Evolutionary conservation across 2,797 vertebrate species (phyloP), one percentile per base, ranked within the genome.

Genomic region (Spinibarbus caldwelli): DNA sequence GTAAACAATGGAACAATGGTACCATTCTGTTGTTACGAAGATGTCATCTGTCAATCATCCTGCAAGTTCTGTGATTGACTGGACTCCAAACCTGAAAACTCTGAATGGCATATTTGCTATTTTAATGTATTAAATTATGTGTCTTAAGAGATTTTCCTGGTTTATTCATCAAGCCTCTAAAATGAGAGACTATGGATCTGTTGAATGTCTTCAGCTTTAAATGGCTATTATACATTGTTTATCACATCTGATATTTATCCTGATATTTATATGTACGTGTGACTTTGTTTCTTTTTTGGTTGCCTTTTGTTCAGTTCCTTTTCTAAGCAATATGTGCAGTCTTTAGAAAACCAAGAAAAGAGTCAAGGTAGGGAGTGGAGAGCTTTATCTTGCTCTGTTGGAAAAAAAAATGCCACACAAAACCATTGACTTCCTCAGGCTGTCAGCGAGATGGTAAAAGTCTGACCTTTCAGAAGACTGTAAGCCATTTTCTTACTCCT

Each of bases 1-100:
- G 93, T 92, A 92, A 92, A 91, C 90, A 92, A 93, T 94, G 92
- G 93, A 89, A 92, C 86, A 84, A 80, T 70, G 85, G 92, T 90
- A 91, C 92, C 72, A 57, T 52, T 78, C 73, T 91, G 88, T 94
- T 94, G 92, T 93, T 93, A 89, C 85, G 87, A 86, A 84, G 88
- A 90, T 90, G 92, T 93, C 91, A 94, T 93, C 92, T 90, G 93
- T 88, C 90, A 91, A 92, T 92, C 88, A 93, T 86, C 79, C 93
- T 93, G 93, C 91, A 93, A 93, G 93, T 94, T 95, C 93, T 92
- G 92, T 95, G 93, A 95, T 93, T 95, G 95, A 91, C 92, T 95
- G 95, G 92, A 93, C 92, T 93, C 90, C 94, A 92, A 95, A 94
- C 93, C 91, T 87, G 89, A 94, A 87, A 90, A 93, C 89, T 93